Evolutionary conservation across 2,888 invertebrate genomes (phyloP), one percentile per base, ranked within the genome.

Genomic region (Cosmorhoe ocellata): DNA sequence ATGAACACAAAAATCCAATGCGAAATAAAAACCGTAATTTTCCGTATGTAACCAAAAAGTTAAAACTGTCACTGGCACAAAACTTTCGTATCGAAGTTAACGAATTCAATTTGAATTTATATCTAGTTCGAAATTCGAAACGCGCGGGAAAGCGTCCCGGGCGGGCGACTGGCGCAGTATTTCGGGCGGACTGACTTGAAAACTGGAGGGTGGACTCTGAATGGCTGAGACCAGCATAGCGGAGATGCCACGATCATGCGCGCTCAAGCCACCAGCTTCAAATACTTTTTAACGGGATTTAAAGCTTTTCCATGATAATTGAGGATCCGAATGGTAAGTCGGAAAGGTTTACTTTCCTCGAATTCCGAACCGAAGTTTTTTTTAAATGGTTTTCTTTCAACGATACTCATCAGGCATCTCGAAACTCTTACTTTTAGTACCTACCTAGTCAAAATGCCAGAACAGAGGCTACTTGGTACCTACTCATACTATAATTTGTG

Each of bases 131-230:
- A 58, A 74, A 72, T 73, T 72, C 70, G 74, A 68, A 76, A 63
- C 38, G 70, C 78, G 80, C 81, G 79, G 76, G 70, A 74, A 75
- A 73, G 52, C 69, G 75, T 67, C 61, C 66, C 73, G 75, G 67
- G 79, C 88, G 87, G 76, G 81, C 81, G 79, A 67, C 69, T 79
- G 60, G 68, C 71, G 62, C 73, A 71, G 68, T 72, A 73, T 80
- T 84, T 76, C 79, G 81, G 79, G 57, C 72, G 73, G 71, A 87
- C 87, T 88, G 86, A 42, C 14, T n/a, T 34, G 18, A 24, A 18
- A 4, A 10, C 34, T 40, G 24, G 76, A 83, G 80, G 74, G 76
- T 67, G 80, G 67, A 69, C 70, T 63, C 71, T 84, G 78, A 84
- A 83, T 83, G 83, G 70, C 63, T 28, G 43, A 41, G 61, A 57